These are phyloP conservation scores for Platorchestia sp. DNA, from an alignment of 1,140 invertebrate species.

Conservation along the genomic window DNA sequence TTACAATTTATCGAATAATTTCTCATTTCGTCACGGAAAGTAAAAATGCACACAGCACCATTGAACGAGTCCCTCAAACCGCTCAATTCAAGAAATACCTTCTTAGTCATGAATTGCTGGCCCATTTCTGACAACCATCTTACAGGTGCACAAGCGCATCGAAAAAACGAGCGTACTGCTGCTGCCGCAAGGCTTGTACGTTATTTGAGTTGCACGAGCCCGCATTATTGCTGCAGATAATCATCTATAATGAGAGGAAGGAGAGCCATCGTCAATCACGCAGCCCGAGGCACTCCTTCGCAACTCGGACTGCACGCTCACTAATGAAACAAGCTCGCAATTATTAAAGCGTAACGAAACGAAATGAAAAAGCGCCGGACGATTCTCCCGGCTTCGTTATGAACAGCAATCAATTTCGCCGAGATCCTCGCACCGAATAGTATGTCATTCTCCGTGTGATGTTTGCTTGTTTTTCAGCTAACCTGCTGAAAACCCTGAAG, in stretches of 20 bases:
- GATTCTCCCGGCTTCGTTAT: not conserved
- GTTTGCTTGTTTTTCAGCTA: not conserved
- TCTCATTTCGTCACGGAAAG: too few relatives aligned
- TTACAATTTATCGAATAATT: too few relatives aligned
- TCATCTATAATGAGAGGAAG: not conserved
- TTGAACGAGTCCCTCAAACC: too few relatives aligned
- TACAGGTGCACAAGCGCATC: too few relatives aligned
- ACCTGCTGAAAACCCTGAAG: not conserved
- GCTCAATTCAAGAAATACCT: too few relatives aligned
- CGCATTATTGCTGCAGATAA: not conserved
- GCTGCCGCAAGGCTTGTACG: too few relatives aligned
- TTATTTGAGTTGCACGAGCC: not conserved
- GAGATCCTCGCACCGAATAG: not conserved
- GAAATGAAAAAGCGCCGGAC: not conserved
- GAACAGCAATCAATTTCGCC: not conserved
- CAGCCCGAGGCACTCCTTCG: not conserved
- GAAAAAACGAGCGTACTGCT: not conserved
- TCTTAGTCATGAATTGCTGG: too few relatives aligned
- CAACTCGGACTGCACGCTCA: not conserved
- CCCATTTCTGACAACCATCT: too few relatives aligned
- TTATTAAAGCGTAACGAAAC: not conserved
- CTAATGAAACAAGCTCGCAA: not conserved
- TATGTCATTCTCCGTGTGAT: not conserved
- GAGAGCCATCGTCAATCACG: not conserved
- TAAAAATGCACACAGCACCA: too few relatives aligned